Evolutionary conservation across 2,113 vertebrate species (phyloP).

Genomic region (Rhodinocichla rosea): DNA sequence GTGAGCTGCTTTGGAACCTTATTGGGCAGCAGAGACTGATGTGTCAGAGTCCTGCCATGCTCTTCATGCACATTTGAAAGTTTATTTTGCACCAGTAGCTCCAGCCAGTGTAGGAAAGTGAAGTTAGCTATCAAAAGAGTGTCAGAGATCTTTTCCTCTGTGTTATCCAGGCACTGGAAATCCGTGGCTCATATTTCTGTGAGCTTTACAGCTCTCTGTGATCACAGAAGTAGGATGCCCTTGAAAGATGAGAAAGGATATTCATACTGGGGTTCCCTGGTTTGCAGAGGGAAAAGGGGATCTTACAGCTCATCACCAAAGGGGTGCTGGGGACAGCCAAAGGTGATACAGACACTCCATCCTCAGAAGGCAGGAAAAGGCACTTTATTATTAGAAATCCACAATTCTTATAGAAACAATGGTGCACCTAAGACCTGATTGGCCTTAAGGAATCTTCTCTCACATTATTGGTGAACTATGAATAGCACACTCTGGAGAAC

Average conservation of each 20-base stretch:
- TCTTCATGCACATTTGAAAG: neutral
- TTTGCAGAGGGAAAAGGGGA: neutral
- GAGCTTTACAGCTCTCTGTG: neutral
- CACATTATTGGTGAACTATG: neutral
- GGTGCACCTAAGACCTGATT: neutral
- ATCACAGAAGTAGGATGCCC: neutral
- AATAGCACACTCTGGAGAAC: neutral
- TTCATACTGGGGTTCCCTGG: fast-evolving
- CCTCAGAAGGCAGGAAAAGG: neutral
- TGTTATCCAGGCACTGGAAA: neutral
- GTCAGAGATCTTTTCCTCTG: neutral
- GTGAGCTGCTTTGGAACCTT: neutral
- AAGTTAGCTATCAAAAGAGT: neutral
- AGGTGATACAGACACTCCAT: neutral
- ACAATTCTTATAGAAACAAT: neutral
- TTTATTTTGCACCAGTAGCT: neutral
- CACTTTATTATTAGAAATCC: neutral
- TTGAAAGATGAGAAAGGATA: neutral
- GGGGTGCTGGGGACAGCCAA: neutral
- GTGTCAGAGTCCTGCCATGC: neutral
- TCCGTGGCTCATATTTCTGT: neutral
- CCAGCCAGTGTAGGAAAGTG: neutral
- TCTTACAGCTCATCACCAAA: neutral
- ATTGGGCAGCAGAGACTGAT: neutral
- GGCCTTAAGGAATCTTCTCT: neutral